These are phyloP conservation scores for Scolanthus callimorphus DNA, from an alignment of 92 coral and sea anemone genomes.

Conservation along the genomic window DNA sequence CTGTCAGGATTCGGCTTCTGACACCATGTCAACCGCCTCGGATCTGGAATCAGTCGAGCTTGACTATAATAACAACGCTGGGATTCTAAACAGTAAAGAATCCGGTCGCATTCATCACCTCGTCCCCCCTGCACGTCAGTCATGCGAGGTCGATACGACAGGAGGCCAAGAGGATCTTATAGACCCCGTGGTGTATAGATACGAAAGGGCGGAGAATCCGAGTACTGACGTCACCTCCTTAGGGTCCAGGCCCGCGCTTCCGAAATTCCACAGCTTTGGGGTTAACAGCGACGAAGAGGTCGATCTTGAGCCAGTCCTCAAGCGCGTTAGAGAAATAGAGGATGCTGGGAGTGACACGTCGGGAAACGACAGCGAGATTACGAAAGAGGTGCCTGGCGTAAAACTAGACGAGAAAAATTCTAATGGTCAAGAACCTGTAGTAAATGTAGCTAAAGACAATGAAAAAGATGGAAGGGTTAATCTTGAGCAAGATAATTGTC, in stretches of 20 bases:
- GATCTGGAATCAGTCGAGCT: conserved; percentile 40
- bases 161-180: conserved; percentile 16
- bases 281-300: background rate
- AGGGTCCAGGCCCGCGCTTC: background rate
- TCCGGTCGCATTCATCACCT: conserved; percentile 75
- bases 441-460: background rate
- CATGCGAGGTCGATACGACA: conserved; percentile 74
- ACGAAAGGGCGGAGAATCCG: background rate
- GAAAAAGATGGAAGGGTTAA: background rate
- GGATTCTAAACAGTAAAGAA: conserved; percentile 72
- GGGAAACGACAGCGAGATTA: background rate
- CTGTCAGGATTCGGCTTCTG: conserved; percentile 63
- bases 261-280: background rate
- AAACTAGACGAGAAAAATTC: background rate
- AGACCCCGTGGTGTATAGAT: conserved; percentile 40
- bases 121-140: conserved; percentile 77
- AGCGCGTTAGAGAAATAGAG: background rate
- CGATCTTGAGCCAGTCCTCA: background rate
- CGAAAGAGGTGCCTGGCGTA: background rate
- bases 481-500: background rate
- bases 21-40: conserved; percentile 28
- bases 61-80: conserved; percentile 84
- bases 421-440: background rate
- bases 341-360: background rate
- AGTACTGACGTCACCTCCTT: background rate